Percentiles rank a stretch among this genome's conserved stretches.
These are phyloP conservation scores for Glossophaga mutica DNA, from an alignment of 2,797 vertebrate genomes.

Conservation along the genomic window DNA sequence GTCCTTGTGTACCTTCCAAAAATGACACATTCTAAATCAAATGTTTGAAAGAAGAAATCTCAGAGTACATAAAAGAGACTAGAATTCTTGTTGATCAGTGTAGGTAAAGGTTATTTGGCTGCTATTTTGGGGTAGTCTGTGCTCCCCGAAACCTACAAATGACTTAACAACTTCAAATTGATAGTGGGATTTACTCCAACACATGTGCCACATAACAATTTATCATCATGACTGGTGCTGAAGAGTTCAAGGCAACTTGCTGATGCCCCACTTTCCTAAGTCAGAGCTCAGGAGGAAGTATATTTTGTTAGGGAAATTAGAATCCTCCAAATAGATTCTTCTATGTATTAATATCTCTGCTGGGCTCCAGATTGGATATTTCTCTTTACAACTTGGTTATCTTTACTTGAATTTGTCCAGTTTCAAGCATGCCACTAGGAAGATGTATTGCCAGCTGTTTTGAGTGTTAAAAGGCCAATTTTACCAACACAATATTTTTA, in stretches of 20 bases:
- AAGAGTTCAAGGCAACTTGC: not conserved
- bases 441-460: conserved; percentile 46
- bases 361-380: conserved; percentile 24
- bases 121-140: not conserved
- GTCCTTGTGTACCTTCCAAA: not conserved
- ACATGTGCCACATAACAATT: not conserved
- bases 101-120: not conserved
- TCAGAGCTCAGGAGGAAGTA: not conserved
- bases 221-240: conserved; percentile 45
- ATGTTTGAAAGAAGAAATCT: not conserved
- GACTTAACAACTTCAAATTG: not conserved
- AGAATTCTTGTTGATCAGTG: not conserved
- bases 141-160: not conserved
- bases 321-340: conserved; percentile 41
- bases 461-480: conserved; percentile 34
- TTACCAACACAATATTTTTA: conserved; percentile 2
- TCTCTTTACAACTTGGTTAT: conserved; percentile 52
- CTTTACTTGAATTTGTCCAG: conserved; percentile 54
- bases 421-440: conserved; percentile 21
- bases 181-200: not conserved
- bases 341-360: conserved; percentile 37
- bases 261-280: not conserved
- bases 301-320: conserved; percentile 52
- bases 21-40: not conserved
- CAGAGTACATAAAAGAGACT: not conserved